Conservation (phyloP, 1,140 invertebrate genomes). For the Psilanteris sp. region DNA sequence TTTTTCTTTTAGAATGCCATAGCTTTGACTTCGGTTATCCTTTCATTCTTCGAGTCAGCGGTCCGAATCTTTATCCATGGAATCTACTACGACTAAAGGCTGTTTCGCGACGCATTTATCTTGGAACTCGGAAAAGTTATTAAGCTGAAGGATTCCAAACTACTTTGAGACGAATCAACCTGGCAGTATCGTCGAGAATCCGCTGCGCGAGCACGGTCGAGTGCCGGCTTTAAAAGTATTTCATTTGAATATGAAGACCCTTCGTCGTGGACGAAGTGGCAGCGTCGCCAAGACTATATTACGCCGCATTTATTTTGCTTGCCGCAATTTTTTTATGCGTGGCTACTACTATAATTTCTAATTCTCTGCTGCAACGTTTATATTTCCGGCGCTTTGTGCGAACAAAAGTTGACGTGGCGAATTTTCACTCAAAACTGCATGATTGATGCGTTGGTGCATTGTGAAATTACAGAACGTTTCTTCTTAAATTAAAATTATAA, state of each 20-base stretch:
- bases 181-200: constrained; percentile 51
- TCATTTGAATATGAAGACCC: constrained; percentile 66
- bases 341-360: constrained; percentile 12
- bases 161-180: constrained; percentile 65
- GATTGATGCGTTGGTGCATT: no score
- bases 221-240: constrained; percentile 64
- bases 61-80: constrained; percentile 33
- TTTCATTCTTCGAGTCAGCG: constrained; percentile 30
- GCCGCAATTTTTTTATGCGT: constrained; percentile 13
- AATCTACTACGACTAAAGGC: constrained; percentile 45
- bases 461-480: no score
- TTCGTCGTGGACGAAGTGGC: constrained; percentile 17
- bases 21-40: constrained; percentile 24
- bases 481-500: no score
- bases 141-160: constrained; percentile 64
- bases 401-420: constrained; percentile 4
- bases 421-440: constrained; percentile 6
- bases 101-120: constrained; percentile 61
- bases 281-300: constrained; percentile 37
- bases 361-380: constrained; percentile 9
- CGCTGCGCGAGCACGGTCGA: constrained; percentile 8
- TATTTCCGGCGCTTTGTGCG: constrained; percentile 14
- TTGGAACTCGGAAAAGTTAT: constrained; percentile 63
- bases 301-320: constrained; percentile 26
- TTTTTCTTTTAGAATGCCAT: constrained; percentile 5